Evolutionary conservation across 1,140 invertebrate genomes (phyloP).

Genomic region (Musca vetustissima): DNA sequence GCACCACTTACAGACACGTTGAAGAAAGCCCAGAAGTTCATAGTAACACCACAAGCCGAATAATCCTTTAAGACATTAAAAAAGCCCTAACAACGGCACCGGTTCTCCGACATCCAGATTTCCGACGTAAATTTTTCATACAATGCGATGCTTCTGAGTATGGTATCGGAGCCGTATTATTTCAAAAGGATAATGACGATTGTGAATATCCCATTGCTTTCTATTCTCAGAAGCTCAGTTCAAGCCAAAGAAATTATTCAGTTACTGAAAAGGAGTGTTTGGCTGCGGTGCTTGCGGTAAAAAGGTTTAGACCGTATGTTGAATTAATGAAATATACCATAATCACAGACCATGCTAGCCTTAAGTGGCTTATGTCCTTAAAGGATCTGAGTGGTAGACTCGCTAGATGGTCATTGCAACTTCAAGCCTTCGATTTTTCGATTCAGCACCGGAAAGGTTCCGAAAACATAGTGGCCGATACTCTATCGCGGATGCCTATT

Average conservation of each 20-base stretch:
- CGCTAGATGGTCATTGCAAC: no score
- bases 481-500: neutral
- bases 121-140: no score
- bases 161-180: neutral
- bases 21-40: neutral
- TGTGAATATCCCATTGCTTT: neutral
- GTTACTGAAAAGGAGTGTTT: slow-evolving; percentile 27
- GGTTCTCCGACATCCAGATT: neutral
- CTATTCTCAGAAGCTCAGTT: slow-evolving; percentile 24
- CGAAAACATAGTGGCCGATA: no score
- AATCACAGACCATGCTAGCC: no score
- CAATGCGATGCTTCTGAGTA: neutral
- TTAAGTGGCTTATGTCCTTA: no score
- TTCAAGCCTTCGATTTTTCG: no score
- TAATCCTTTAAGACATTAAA: neutral
- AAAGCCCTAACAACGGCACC: neutral
- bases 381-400: no score
- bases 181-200: neutral
- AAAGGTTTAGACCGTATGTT: no score
- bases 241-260: slow-evolving; percentile 18
- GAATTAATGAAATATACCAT: no score
- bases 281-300: slow-evolving; percentile 12
- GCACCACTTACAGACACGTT: neutral
- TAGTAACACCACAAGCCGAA: neutral
- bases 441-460: no score